These are phyloP conservation scores for Dasypolia templi DNA, from an alignment of 2,888 invertebrate genomes.

Conservation along the genomic window DNA sequence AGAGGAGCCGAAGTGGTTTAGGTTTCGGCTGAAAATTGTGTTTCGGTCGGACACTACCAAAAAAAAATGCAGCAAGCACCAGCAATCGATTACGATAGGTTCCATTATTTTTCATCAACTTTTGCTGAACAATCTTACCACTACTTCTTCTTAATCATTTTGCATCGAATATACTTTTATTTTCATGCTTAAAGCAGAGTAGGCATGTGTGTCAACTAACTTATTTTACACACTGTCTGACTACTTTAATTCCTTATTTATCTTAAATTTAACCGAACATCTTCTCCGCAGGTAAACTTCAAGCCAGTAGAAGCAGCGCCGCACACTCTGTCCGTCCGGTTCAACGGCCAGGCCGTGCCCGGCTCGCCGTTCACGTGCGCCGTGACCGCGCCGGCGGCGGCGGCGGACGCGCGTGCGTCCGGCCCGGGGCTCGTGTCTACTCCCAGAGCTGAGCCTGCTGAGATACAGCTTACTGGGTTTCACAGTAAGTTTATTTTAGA, in stretches of 20 bases:
- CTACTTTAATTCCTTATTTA: no score
- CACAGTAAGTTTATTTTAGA: constrained; percentile 75
- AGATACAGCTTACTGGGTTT: constrained; percentile 87
- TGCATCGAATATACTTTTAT: no score
- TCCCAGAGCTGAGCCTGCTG: constrained; percentile 83
- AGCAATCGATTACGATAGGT: not conserved
- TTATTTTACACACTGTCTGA: no score
- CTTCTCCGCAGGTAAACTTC: constrained; percentile 93
- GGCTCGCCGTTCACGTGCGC: constrained; percentile 98
- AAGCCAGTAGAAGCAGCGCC: constrained; percentile 98
- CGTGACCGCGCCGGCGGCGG: constrained; percentile 90
- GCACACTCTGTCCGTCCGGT: constrained; percentile 97
- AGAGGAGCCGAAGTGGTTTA: no score
- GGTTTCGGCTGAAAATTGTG: no score
- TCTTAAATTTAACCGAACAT: no score
- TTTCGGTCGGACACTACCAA: no score
- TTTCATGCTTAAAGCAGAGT: no score
- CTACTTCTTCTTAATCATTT: no score
- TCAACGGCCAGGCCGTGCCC: constrained; percentile 94
- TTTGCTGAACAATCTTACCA: not conserved
- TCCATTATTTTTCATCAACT: not conserved
- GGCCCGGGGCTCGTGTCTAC: constrained; percentile 85
- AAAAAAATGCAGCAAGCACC: no score
- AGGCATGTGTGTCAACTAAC: no score
- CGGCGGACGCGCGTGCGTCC: constrained; percentile 84